phyloP scores from a whole-genome alignment of 1,140 invertebrate genomes.

The Polypedilum vanderplanki region DNA sequence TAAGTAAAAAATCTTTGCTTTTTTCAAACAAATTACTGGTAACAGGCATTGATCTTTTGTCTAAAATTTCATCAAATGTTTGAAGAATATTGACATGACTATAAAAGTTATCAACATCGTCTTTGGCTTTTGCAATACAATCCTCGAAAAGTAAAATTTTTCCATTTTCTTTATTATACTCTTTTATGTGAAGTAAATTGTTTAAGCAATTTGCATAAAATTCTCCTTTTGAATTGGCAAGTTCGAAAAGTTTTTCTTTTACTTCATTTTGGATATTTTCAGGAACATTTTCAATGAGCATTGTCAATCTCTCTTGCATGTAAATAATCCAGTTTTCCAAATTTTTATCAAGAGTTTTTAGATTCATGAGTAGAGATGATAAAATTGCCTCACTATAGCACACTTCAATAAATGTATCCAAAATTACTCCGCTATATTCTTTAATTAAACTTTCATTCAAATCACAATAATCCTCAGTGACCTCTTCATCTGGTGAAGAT shows the following conservation, averaged over 20 bases:
- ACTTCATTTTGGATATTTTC: constrained; percentile 34
- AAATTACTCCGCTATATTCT: constrained; percentile 37
- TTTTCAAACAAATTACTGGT: constrained; percentile 37
- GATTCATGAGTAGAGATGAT: background rate
- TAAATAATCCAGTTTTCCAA: constrained; percentile 31
- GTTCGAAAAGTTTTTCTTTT: constrained; percentile 35
- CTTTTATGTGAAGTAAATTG: constrained; percentile 33
- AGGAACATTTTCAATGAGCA: constrained; percentile 36
- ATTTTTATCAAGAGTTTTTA: background rate
- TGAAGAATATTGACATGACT: constrained; percentile 31
- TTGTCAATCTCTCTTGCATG: constrained; percentile 35
- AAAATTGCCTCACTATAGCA: constrained; percentile 35
- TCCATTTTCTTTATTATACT: constrained; percentile 39
- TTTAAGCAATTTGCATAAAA: constrained; percentile 35
- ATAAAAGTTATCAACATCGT: background rate
- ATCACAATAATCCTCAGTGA: constrained; percentile 42
- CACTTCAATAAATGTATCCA: constrained; percentile 34
- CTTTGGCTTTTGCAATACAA: background rate
- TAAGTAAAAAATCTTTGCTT: constrained; percentile 35
- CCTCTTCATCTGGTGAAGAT: constrained; percentile 36
- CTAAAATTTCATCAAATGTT: constrained; percentile 35
- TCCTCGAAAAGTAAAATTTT: constrained; percentile 38
- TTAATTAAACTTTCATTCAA: constrained; percentile 40
- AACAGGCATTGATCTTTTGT: constrained; percentile 34
- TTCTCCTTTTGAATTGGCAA: constrained; percentile 32